These are phyloP conservation scores for Conopomorpha cramerella DNA, from an alignment of 1,140 invertebrate genomes.

Conservation along the genomic window DNA sequence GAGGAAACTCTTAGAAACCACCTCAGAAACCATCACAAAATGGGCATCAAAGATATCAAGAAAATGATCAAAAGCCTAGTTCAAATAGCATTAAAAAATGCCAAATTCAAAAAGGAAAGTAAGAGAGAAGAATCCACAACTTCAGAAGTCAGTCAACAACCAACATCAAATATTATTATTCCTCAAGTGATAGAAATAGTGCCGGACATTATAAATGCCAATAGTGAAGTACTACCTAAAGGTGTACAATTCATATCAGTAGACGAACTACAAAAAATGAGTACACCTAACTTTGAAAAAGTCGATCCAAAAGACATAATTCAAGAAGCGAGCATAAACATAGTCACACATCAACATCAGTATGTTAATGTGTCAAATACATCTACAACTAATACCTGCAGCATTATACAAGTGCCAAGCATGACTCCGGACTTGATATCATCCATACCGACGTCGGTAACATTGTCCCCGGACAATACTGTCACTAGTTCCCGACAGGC, in stretches of 20 bases:
- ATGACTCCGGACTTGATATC: slow-evolving; percentile 44
- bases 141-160: slow-evolving; percentile 8
- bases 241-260: slow-evolving; percentile 48
- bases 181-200: slow-evolving; percentile 51
- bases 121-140: slow-evolving; percentile 9
- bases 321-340: slow-evolving; percentile 50
- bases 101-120: slow-evolving; percentile 45
- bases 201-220: slow-evolving; percentile 27
- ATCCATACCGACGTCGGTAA: slow-evolving; percentile 24
- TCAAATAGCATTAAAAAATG: slow-evolving; percentile 49
- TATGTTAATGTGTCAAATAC: slow-evolving; percentile 36
- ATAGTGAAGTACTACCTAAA: slow-evolving; percentile 30
- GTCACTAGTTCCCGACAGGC: too few species aligned
- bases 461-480: slow-evolving; percentile 12
- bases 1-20: slow-evolving; percentile 45
- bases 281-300: slow-evolving; percentile 48
- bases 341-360: slow-evolving; percentile 35
- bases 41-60: slow-evolving; percentile 51
- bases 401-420: slow-evolving; percentile 35
- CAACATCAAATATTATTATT: slow-evolving; percentile 33
- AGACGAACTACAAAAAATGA: slow-evolving; percentile 50
- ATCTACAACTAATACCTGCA: slow-evolving; percentile 18
- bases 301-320: slow-evolving; percentile 49
- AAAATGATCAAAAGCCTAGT: slow-evolving; percentile 52
- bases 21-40: slow-evolving; percentile 53